phyloP scores from a whole-genome alignment of 2,113 vertebrate species.

The Myrmophylax atrothorax region DNA sequence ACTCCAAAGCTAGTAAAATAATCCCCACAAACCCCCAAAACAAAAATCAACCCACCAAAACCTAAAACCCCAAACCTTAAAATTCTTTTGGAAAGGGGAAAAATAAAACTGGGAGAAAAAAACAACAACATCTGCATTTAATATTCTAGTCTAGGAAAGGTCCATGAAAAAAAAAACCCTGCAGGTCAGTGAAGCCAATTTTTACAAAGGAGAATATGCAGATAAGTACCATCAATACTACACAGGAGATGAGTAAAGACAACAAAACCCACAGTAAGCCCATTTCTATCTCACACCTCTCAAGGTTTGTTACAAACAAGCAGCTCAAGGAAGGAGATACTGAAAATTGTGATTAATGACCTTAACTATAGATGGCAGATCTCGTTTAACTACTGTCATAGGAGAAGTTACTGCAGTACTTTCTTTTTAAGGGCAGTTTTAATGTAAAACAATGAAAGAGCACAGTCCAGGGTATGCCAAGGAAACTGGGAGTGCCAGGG shows the following conservation, averaged over 20 bases:
- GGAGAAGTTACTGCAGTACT: neutral
- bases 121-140: conserved; percentile 29
- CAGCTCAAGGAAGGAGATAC: neutral
- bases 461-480: neutral
- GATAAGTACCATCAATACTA: neutral
- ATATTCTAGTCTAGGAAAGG: neutral
- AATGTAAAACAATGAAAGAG: neutral
- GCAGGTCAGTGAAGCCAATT: neutral
- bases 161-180: neutral
- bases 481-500: neutral
- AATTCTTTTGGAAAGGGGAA: neutral
- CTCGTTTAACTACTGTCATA: neutral
- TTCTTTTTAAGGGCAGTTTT: neutral
- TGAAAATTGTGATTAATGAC: neutral
- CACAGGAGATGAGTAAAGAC: neutral
- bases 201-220: neutral
- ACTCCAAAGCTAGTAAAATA: neutral
- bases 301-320: neutral
- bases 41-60: neutral
- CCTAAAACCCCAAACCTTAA: neutral
- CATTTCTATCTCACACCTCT: neutral
- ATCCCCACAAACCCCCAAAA: neutral
- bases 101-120: neutral
- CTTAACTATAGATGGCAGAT: neutral
- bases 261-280: neutral